Evolutionary conservation across 2,888 invertebrate genomes (phyloP).

Genomic region (Dioctria linearis): DNA sequence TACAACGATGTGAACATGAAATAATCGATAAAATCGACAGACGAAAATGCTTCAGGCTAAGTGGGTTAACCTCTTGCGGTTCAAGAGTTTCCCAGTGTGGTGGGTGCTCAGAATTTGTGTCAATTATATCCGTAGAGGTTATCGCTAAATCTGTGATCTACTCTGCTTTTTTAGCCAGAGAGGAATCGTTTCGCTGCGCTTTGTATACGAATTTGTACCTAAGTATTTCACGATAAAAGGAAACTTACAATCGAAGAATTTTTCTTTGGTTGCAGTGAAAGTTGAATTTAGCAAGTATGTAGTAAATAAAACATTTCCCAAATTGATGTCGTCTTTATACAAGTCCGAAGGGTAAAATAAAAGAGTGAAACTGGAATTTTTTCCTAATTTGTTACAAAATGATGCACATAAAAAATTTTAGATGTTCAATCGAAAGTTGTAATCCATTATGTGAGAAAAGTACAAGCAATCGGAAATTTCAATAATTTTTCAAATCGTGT

Average conservation of each 20-base stretch:
- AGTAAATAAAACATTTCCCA: no score
- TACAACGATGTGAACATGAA: slow-evolving; percentile 48
- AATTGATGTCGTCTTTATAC: no score
- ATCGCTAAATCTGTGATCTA: slow-evolving; percentile 45
- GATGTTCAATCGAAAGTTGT: no score
- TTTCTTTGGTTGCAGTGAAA: slow-evolving; percentile 23
- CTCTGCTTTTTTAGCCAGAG: slow-evolving; percentile 35
- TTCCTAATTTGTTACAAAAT: no score
- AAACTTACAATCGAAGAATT: slow-evolving; percentile 29
- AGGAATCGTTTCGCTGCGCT: slow-evolving; percentile 18
- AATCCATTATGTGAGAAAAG: no score
- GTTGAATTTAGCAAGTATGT: slow-evolving; percentile 6
- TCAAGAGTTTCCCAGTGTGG: slow-evolving; percentile 44
- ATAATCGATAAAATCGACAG: slow-evolving; percentile 44
- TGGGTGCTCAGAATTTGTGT: slow-evolving; percentile 53
- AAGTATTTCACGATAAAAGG: slow-evolving; percentile 15
- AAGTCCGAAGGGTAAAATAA: no score
- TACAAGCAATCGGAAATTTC: no score
- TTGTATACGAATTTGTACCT: slow-evolving; percentile 34
- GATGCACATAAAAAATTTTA: no score
- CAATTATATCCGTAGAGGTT: slow-evolving; percentile 50
- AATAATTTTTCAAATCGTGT: no score
- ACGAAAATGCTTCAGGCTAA: slow-evolving; percentile 43
- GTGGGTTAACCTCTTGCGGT: slow-evolving; percentile 39
- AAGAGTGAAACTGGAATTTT: no score